Percentiles rank a stretch among this genome's conserved stretches.
Evolutionary conservation across 92 coral and sea anemone species (phyloP).

Genomic region (Paragorgia papillata): DNA sequence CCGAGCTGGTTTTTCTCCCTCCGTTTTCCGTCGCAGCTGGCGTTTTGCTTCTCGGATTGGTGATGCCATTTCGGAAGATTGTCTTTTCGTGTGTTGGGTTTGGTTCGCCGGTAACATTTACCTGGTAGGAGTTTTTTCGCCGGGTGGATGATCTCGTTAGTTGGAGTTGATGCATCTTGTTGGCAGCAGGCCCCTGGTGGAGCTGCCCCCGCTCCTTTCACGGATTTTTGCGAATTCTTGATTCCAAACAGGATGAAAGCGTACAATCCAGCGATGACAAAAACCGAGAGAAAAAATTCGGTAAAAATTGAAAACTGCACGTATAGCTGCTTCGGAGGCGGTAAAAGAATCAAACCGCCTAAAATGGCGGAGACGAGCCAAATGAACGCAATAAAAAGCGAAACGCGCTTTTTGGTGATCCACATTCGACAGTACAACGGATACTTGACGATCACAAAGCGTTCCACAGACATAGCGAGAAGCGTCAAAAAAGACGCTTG

Average conservation of each 20-base stretch:
- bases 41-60: neutral
- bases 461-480: conserved; percentile 42
- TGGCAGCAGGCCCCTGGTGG: conserved; percentile 4
- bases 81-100: neutral
- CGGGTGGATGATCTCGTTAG: neutral
- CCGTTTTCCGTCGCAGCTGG: neutral
- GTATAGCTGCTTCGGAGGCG: conserved; percentile 16
- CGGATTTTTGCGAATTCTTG: neutral
- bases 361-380: conserved; percentile 22
- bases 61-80: neutral
- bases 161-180: no score
- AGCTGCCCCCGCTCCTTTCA: conserved; percentile 14
- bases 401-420: conserved; percentile 42
- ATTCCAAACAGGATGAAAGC: conserved; percentile 17
- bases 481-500: conserved; percentile 30
- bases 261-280: conserved; percentile 29
- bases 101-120: neutral
- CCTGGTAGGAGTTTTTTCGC: neutral
- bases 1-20: neutral
- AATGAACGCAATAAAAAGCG: conserved; percentile 28
- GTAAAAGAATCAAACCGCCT: conserved; percentile 27
- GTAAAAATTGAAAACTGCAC: conserved; percentile 36
- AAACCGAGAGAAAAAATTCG: conserved; percentile 33
- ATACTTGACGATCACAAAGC: conserved; percentile 35
- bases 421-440: conserved; percentile 34